phyloP scores from a whole-genome alignment of 1,140 invertebrate genomes.

The Meloidogyne exigua region DNA sequence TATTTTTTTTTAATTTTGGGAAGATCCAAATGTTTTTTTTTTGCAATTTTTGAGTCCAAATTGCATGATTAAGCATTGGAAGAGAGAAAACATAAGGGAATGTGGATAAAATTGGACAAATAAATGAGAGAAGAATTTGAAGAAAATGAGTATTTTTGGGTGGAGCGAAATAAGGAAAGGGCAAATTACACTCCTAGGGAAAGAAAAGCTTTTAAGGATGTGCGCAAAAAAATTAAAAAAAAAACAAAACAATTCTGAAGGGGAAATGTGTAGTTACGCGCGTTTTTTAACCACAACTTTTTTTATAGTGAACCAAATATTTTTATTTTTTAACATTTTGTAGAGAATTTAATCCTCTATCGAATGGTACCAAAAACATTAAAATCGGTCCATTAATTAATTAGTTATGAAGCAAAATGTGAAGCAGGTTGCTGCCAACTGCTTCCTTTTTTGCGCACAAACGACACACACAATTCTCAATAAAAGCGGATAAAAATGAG shows the following conservation, averaged over 20 bases:
- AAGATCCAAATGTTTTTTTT: not conserved
- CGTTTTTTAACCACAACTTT: too few species aligned
- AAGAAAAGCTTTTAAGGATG: too few species aligned
- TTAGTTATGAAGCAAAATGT: too few species aligned
- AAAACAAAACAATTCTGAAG: too few species aligned
- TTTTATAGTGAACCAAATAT: too few species aligned
- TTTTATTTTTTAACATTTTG: too few species aligned
- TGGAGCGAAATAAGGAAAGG: not conserved
- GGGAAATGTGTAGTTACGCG: too few species aligned
- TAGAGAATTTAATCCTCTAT: too few species aligned
- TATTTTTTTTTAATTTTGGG: constrained; percentile 2
- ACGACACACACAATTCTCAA: not conserved
- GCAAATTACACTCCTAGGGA: not conserved
- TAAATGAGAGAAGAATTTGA: not conserved
- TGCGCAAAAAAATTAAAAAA: not conserved
- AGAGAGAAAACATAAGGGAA: too few species aligned
- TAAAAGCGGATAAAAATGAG: not conserved
- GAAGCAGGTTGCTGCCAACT: too few species aligned
- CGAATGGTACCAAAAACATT: too few species aligned
- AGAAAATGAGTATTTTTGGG: not conserved
- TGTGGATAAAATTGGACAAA: not conserved
- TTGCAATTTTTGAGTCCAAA: not conserved
- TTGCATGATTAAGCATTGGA: not conserved
- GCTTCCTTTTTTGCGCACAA: not conserved
- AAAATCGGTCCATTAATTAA: too few species aligned